A percentile compares a stretch with the other conserved stretches of the same genome.
These are phyloP conservation scores for Phylloscopus trochilus DNA, from an alignment of 2,113 vertebrate species.

Conservation along the genomic window DNA sequence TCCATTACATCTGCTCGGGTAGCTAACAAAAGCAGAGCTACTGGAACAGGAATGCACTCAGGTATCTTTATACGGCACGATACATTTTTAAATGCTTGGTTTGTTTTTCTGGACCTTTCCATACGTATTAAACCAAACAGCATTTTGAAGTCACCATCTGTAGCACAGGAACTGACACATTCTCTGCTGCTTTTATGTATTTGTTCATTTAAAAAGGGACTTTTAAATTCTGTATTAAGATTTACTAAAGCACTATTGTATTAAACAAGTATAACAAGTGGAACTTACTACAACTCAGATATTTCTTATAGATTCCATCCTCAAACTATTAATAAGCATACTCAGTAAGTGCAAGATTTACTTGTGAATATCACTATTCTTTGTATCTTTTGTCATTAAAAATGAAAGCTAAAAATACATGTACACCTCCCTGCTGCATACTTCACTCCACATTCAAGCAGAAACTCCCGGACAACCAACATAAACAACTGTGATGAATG, in stretches of 20 bases:
- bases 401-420: slow-evolving; percentile 23
- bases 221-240: neutral
- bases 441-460: neutral
- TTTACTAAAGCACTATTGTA: neutral
- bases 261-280: neutral
- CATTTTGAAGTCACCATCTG: neutral
- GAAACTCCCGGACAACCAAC: slow-evolving; percentile 42
- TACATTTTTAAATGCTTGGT: neutral
- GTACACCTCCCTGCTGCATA: neutral
- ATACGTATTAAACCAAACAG: neutral
- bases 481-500: slow-evolving; percentile 36
- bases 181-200: neutral
- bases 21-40: neutral
- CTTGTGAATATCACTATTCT: neutral
- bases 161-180: neutral
- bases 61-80: neutral
- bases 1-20: neutral
- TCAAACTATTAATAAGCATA: neutral
- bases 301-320: neutral
- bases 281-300: neutral
- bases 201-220: neutral
- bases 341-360: neutral
- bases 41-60: neutral
- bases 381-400: neutral
- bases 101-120: neutral